Evolutionary conservation across 2,797 vertebrate species (phyloP), one percentile per base, ranked within the genome.

Genomic region (Typhlichthys subterraneus): DNA sequence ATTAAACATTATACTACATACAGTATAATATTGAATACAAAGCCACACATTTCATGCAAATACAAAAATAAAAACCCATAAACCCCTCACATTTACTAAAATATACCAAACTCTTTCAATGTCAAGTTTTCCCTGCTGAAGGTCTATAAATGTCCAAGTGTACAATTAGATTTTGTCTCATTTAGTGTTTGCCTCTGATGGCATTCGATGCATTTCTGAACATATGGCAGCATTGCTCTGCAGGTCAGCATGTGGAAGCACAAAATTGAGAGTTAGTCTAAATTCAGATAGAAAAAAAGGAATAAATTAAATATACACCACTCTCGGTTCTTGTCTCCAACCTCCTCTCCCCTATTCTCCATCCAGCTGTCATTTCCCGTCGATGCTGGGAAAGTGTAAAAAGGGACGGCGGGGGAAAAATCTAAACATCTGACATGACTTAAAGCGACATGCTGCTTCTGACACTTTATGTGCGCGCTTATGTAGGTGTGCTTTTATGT

Each of bases 231-330:
- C 69, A 75, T 86, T 82, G 69, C 73, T 77, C 70, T 75, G 71
- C 81, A 83, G 85, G 82, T 85, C 73, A 85, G 63, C 87, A 85
- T 87, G 87, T 87, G 85, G 82, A 62, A 74, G 72, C 63, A 29
- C 50, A 65, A 61, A 72, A 77, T 81, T 78, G 63, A 61, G 65
- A 77, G 81, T 87, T 63, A 74, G 59, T 79, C 79, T 73, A 63
- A 53, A 81, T 75, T 75, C 45, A 72, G 68, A 79, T 66, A 76
- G 53, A 57, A 65, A 65, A 57, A 55, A 70, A 53, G 9, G 12
- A 53, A 53, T 2, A 29, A 17, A 52, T 42, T 42, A 42, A 42
- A 42, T 10, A 42, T 10, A 42, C 38, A 42, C 38, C 52, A 74
- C 45, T 38, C 53, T 57, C 6, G 10, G 54, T 61, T 70, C 50